A percentile compares a stretch with the other conserved stretches of the same genome.
Conservation (phyloP, 2,797 vertebrate genomes). For the Taenioides sp. region DNA sequence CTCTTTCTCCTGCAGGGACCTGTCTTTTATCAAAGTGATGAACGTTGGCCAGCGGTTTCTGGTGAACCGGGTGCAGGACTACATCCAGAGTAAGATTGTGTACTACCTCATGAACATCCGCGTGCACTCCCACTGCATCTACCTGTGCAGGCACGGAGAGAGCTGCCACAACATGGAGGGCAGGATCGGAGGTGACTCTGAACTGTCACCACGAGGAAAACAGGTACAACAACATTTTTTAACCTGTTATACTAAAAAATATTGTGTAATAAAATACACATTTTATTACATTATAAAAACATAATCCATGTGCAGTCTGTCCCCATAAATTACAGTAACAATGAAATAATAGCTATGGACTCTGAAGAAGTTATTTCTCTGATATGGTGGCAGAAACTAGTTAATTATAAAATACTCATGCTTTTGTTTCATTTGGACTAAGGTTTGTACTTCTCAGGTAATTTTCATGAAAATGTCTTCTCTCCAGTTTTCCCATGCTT, state of each 20-base stretch:
- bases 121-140: constrained; percentile 94
- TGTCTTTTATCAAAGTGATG: constrained; percentile 96
- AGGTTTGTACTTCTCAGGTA: background rate
- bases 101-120: constrained; percentile 99
- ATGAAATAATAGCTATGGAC: too few relatives aligned
- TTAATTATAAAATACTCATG: background rate
- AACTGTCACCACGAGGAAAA: constrained; percentile 86
- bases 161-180: constrained; percentile 88
- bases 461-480: background rate
- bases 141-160: constrained; percentile 95
- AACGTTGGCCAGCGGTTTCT: constrained; percentile 95
- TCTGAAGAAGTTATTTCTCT: background rate
- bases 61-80: constrained; percentile 95
- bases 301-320: background rate
- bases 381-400: background rate
- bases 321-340: too few relatives aligned
- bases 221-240: constrained; percentile 74
- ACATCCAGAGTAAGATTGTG: constrained; percentile 98
- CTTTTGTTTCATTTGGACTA: background rate
- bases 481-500: constrained; percentile 83
- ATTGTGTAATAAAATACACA: background rate
- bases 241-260: background rate
- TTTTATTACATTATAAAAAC: background rate
- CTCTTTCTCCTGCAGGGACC: constrained; percentile 76
- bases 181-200: constrained; percentile 91